These are phyloP conservation scores for Gymnarchus niloticus DNA, from an alignment of 2,113 vertebrate genomes.

Conservation along the genomic window DNA sequence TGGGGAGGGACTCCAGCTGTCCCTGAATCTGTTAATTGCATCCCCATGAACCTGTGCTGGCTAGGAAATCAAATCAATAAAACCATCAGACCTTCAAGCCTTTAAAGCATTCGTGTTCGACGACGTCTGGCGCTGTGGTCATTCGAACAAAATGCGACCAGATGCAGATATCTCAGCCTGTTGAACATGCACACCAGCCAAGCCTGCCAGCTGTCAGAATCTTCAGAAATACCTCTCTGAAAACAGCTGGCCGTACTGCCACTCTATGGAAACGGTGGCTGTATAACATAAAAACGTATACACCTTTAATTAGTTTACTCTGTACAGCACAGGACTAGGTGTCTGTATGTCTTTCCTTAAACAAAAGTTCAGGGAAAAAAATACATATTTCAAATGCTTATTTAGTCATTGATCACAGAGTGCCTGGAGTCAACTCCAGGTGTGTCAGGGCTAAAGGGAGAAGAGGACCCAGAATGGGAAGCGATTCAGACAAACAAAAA, in stretches of 20 bases:
- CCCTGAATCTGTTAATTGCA: neutral
- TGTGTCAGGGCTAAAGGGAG: no score
- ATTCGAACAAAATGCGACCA: neutral
- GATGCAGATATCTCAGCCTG: conserved; percentile 4
- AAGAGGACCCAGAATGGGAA: no score
- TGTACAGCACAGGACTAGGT: neutral
- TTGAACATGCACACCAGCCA: neutral
- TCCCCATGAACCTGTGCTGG: conserved; percentile 2
- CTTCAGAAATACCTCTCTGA: neutral
- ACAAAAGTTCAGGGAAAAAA: neutral
- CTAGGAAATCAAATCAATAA: conserved; percentile 8
- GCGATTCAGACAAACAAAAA: no score
- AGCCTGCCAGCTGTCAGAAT: neutral
- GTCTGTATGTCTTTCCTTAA: neutral
- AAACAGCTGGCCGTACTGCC: neutral
- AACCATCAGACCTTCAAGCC: neutral
- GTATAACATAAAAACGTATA: neutral
- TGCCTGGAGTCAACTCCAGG: no score
- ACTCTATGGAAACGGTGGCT: neutral
- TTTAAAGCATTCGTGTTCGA: neutral
- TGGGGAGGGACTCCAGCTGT: conserved; percentile 9
- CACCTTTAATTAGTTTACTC: neutral
- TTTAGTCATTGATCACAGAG: no score
- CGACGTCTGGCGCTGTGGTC: neutral
- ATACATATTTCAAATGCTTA: neutral